These are phyloP conservation scores for Motacilla tschutschensis DNA, from an alignment of 2,113 vertebrate genomes.

Conservation along the genomic window DNA sequence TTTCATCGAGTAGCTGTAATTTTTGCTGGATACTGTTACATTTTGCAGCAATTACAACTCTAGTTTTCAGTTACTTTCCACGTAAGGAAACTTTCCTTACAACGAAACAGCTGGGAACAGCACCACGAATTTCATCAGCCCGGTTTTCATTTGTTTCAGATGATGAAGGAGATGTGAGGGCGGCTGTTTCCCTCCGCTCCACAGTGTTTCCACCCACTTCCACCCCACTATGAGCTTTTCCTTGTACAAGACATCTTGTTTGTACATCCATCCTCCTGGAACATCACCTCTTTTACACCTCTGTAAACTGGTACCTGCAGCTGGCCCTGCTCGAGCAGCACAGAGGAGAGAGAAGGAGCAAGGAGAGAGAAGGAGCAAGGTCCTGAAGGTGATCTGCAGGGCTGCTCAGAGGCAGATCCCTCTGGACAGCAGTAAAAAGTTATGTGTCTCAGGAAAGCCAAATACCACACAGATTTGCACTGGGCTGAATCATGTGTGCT, in stretches of 20 bases:
- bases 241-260: background rate
- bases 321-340: background rate
- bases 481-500: background rate
- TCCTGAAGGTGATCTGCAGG: background rate
- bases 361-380: background rate
- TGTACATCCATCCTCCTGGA: background rate
- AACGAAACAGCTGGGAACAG: conserved; percentile 71
- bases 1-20: conserved; percentile 73
- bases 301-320: background rate
- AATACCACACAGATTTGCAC: background rate
- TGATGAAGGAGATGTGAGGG: conserved; percentile 53
- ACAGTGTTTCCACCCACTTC: conserved; percentile 38
- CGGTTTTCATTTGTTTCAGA: conserved; percentile 63
- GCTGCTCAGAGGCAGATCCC: background rate
- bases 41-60: conserved; percentile 69
- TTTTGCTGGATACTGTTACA: conserved; percentile 63
- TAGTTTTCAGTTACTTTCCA: conserved; percentile 67
- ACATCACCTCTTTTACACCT: background rate
- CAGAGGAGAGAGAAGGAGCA: background rate
- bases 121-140: conserved; percentile 62
- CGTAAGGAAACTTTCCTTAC: conserved; percentile 72
- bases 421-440: background rate
- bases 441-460: background rate
- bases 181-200: conserved; percentile 30
- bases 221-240: background rate